Base-by-base conservation (phyloP, 2,113 vertebrate species). In the Pluvianellus socialis region DNA sequence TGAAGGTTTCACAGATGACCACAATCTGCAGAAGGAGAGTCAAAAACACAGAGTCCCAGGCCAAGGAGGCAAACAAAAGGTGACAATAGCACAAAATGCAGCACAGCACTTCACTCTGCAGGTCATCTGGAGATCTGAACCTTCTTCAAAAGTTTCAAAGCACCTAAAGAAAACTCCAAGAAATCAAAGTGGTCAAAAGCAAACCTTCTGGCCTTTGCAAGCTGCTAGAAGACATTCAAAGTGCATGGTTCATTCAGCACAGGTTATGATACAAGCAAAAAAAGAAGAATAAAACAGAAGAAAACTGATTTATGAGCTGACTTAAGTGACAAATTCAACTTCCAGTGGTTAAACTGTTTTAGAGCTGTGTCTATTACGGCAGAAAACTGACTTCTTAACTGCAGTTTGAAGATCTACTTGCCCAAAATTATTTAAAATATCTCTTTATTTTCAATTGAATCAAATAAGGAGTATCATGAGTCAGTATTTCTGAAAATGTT, bases 181-280 rank as follows among this genome's bases (percentile, higher is more conserved):
- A 74, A 35, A 65, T 35, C 16, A 32, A 62, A 55, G 55, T 4
- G 9, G 10, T 20, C 8, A 49, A 35, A 80, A 79, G 5, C 23
- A 58, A 68, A 11, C n/a, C 52, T 59, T 42, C 68, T n/a, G 30
- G 42, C 27, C 18, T 71, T 67, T 68, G 6, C 14, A 67, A 59
- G 52, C 19, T 82, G 47, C 35, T 24, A 32, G 10, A 49, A 68
- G 40, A 19, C 4, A 32, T 12, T 14, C 28, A 32, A 66, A 83
- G 26, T 19, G 10, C 0, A 0, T 30, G 27, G 52, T 8, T 53
- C 40, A 56, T 44, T 53, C 42, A 44, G 27, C 1, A 28, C 14
- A 62, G 6, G 23, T 26, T 49, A n/a, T 10, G 14, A 58, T 10
- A 45, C 11, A 63, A 72, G 40, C 13, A 72, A 22, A 22, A 47